Evolutionary conservation across 2,797 vertebrate species (phyloP).

Genomic region (Australoheros facetus): DNA sequence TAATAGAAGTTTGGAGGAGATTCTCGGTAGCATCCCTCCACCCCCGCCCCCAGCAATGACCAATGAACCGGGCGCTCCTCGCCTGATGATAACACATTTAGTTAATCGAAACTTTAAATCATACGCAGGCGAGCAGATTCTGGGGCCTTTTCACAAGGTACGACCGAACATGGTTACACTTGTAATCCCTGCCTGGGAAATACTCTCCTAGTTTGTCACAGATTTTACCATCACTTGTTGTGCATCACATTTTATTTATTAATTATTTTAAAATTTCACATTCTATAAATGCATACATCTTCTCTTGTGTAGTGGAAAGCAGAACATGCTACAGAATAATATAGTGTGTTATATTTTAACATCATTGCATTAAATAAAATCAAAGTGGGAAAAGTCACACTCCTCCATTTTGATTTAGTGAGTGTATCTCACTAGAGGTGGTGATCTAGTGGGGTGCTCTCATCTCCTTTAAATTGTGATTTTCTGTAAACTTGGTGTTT

Average conservation of each 20-base stretch:
- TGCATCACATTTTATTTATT: conserved; percentile 4
- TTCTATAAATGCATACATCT: not conserved
- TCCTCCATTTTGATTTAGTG: conserved; percentile 73
- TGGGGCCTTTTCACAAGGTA: conserved; percentile 99
- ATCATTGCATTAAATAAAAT: conserved; percentile 9
- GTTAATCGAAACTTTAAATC: conserved; percentile 99
- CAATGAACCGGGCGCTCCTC: conserved; percentile 97
- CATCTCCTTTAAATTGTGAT: conserved; percentile 30
- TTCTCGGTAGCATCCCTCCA: conserved; percentile 95
- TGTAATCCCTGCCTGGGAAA: conserved; percentile 28
- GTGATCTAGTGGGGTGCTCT: conserved; percentile 43
- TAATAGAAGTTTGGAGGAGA: conserved; percentile 95
- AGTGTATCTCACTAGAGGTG: conserved; percentile 37
- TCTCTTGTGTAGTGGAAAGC: not conserved
- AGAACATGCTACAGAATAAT: not conserved
- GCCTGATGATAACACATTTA: conserved; percentile 98
- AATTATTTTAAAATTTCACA: conserved; percentile 11
- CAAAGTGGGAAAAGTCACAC: conserved; percentile 46
- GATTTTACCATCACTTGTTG: conserved; percentile 11
- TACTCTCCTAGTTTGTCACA: conserved; percentile 34
- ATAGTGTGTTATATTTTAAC: not conserved
- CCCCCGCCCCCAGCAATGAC: conserved; percentile 97
- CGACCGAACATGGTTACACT: conserved; percentile 42
- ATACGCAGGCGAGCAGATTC: conserved; percentile 91
- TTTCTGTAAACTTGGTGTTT: conserved; percentile 26